Conservation (phyloP, 2,797 vertebrate species). For the Girardinus metallicus region DNA sequence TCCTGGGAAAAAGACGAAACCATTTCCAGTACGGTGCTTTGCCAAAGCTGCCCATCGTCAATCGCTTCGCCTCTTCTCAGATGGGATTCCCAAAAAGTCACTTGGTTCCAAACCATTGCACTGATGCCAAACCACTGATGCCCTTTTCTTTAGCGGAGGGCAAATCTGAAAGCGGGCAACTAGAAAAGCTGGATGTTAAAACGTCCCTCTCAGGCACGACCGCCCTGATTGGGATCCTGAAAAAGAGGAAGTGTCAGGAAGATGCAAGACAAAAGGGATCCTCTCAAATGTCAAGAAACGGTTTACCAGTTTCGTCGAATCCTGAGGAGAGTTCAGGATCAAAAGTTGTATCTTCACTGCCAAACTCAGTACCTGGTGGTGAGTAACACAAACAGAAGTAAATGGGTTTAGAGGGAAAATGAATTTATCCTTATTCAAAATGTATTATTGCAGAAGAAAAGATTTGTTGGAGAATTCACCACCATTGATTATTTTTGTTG, state of each 20-base stretch:
- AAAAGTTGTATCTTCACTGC: constrained; percentile 88
- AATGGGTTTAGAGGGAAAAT: neutral
- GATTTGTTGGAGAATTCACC: neutral
- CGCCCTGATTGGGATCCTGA: constrained; percentile 97
- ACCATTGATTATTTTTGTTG: neutral
- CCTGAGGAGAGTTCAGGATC: constrained; percentile 88
- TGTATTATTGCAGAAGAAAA: neutral
- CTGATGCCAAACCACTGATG: constrained; percentile 87
- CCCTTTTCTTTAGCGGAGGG: constrained; percentile 78
- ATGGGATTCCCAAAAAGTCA: constrained; percentile 85
- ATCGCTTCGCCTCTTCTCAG: constrained; percentile 82
- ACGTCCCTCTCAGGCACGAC: constrained; percentile 88
- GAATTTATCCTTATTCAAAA: neutral
- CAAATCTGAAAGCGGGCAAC: constrained; percentile 84
- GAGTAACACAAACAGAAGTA: constrained; percentile 59
- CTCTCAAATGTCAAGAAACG: constrained; percentile 88
- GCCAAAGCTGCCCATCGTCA: constrained; percentile 85
- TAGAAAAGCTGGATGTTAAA: constrained; percentile 85
- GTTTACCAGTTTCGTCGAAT: constrained; percentile 86
- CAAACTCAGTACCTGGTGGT: constrained; percentile 93
- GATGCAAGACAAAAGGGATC: constrained; percentile 87
- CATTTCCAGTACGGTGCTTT: constrained; percentile 88
- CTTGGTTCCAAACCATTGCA: constrained; percentile 84
- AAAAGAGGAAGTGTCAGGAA: constrained; percentile 95
- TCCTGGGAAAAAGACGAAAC: constrained; percentile 90